phyloP scores from a whole-genome alignment of 1,140 invertebrate genomes.

The Sycobia sp. region DNA sequence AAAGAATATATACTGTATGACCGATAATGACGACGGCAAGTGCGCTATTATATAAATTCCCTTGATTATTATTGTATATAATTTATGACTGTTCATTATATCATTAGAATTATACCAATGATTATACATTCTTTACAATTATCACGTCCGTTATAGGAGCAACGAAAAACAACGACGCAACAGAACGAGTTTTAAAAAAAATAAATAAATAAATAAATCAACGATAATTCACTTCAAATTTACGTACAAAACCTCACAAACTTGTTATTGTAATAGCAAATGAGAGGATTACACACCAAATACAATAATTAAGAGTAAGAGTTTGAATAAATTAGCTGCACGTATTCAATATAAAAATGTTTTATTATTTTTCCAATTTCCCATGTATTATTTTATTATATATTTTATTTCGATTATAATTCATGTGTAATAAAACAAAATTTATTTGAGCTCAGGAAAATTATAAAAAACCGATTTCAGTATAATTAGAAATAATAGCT shows the following conservation, averaged over 20 bases:
- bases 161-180: too few relatives aligned
- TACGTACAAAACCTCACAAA: constrained; percentile 4
- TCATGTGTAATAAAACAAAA: not conserved
- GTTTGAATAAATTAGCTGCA: constrained; percentile 28
- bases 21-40: too few relatives aligned
- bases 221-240: not conserved
- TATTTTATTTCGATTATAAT: not conserved
- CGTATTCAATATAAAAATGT: constrained; percentile 7
- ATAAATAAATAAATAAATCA: too few relatives aligned
- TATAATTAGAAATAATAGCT: not conserved
- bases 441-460: too few relatives aligned
- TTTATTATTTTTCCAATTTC: not conserved
- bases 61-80: too few relatives aligned
- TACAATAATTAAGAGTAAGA: constrained; percentile 23
- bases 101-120: too few relatives aligned
- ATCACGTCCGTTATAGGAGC: too few relatives aligned
- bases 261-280: not conserved
- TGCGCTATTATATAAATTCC: too few relatives aligned
- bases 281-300: not conserved
- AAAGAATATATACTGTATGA: too few relatives aligned
- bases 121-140: too few relatives aligned
- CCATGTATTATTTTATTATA: not conserved
- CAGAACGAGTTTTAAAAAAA: too few relatives aligned
- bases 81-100: too few relatives aligned
- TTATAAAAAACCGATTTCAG: not conserved